Base-by-base conservation (phyloP, 2,888 invertebrate genomes). In the Polydesmus complanatus region DNA sequence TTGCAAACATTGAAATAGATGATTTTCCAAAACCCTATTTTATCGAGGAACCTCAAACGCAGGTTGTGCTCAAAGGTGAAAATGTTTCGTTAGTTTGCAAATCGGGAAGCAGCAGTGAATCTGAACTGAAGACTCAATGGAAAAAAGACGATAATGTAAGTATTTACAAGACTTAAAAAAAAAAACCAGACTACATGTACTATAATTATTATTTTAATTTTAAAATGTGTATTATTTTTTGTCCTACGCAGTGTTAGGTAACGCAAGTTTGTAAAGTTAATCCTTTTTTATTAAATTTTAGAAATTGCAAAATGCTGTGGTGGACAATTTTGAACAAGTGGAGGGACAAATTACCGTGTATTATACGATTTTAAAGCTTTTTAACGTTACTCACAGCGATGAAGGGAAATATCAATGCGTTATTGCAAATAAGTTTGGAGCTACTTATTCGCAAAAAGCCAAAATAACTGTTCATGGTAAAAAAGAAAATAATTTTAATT, bases 391-490 rank as follows among this genome's bases (percentile, higher is more conserved):
- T 58, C 84, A 89, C 74, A 79, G 81, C 51, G 85, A 91, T 73
- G 86, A 86, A 63, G 95, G 94, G 1, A 83, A 82, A 72, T 96
- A 95, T 74, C 94, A 96, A 73, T 96, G 96, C 77, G 83, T 92
- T 65, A 89, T 91, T 11, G 83, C 85, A 19, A 95, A 95, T 72
- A 82, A 81, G 65, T 92, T 86, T 76, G 95, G 94, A 3, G 85
- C 88, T 5, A 87, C 88, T 2, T 94, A 92, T 73, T 94, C 94
- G 0, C 79, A 82, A 60, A 88, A 87, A 73, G 88, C 91, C 14
- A 84, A 83, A 71, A 83, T 95, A 61, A 86, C 85, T 58, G 92
- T 95, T 67, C 83, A 88, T 65, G 86, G 85, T 84, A 75, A 76
- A 79, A 72, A 54, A 47, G 11, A 3, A n/a, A 54, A 26, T 18